Evolutionary conservation across 2,113 vertebrate genomes (phyloP).

Genomic region (Vulpes vulpes): DNA sequence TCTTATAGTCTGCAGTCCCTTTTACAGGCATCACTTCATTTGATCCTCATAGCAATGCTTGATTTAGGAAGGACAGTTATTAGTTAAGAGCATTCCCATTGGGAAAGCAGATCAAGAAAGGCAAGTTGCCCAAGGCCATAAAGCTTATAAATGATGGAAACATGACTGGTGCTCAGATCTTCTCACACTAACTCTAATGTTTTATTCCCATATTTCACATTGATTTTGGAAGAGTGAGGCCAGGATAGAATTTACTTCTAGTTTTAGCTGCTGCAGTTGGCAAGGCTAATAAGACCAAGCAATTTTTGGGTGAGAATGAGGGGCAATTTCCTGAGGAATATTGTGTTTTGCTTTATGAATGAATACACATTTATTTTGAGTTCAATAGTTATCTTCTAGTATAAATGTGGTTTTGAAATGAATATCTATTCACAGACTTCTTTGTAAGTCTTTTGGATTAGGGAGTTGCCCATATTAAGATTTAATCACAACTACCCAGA

Average conservation of each 20-base stretch:
- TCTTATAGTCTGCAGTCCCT: neutral
- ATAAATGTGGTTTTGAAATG: neutral
- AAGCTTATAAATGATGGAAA: neutral
- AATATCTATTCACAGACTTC: neutral
- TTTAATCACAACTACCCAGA: neutral
- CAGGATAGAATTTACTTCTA: neutral
- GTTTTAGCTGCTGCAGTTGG: neutral
- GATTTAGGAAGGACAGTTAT: neutral
- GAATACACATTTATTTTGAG: constrained; percentile 12
- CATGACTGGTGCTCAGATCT: neutral
- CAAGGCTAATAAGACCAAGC: neutral
- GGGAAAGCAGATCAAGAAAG: neutral
- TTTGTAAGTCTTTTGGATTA: constrained; percentile 26
- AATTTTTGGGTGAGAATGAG: neutral
- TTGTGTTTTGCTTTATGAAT: neutral
- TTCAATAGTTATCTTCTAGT: neutral
- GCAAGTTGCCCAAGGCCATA: neutral
- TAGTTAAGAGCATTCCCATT: neutral
- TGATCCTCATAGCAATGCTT: neutral
- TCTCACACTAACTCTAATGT: neutral
- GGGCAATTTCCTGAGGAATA: neutral
- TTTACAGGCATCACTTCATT: neutral
- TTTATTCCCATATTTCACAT: neutral
- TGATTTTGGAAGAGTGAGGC: neutral
- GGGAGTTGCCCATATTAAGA: constrained; percentile 31